Evolutionary conservation across 1,140 invertebrate genomes (phyloP).

Genomic region (Zophobas atratus): DNA sequence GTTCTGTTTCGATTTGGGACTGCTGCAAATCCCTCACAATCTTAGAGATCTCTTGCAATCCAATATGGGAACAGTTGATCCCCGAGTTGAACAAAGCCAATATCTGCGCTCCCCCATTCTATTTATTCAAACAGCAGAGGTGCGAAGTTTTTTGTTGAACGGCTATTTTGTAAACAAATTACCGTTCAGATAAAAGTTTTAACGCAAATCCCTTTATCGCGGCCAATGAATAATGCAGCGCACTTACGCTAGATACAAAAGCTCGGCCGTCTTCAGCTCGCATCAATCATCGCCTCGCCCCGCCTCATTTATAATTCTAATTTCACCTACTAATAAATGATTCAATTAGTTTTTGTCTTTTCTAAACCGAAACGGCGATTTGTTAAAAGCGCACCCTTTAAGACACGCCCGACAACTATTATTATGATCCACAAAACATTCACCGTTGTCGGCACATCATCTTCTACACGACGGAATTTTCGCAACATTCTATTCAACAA

Average conservation of each 20-base stretch:
- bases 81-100: slow-evolving; percentile 61
- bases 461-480: neutral
- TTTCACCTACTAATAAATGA: slow-evolving; percentile 56
- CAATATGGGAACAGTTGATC: slow-evolving; percentile 65
- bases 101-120: slow-evolving; percentile 59
- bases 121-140: slow-evolving; percentile 65
- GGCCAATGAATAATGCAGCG: slow-evolving; percentile 66
- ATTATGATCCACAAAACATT: slow-evolving; percentile 30
- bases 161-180: slow-evolving; percentile 67
- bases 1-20: slow-evolving; percentile 68
- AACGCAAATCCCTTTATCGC: slow-evolving; percentile 66
- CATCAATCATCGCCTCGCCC: slow-evolving; percentile 58
- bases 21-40: slow-evolving; percentile 67
- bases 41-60: slow-evolving; percentile 67
- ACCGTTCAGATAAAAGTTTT: slow-evolving; percentile 66
- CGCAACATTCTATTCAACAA: slow-evolving; percentile 32
- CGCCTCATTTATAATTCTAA: slow-evolving; percentile 57
- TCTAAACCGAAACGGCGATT: slow-evolving; percentile 34
- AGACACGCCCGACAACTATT: slow-evolving; percentile 39
- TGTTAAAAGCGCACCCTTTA: slow-evolving; percentile 39
- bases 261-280: slow-evolving; percentile 48
- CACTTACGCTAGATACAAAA: slow-evolving; percentile 54
- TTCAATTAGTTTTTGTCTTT: slow-evolving; percentile 55
- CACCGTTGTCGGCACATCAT: slow-evolving; percentile 33
- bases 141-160: slow-evolving; percentile 60